Percentiles rank a stretch among this genome's conserved stretches.
Conservation (phyloP, 2,888 invertebrate species). For the Hetaerina titia region DNA sequence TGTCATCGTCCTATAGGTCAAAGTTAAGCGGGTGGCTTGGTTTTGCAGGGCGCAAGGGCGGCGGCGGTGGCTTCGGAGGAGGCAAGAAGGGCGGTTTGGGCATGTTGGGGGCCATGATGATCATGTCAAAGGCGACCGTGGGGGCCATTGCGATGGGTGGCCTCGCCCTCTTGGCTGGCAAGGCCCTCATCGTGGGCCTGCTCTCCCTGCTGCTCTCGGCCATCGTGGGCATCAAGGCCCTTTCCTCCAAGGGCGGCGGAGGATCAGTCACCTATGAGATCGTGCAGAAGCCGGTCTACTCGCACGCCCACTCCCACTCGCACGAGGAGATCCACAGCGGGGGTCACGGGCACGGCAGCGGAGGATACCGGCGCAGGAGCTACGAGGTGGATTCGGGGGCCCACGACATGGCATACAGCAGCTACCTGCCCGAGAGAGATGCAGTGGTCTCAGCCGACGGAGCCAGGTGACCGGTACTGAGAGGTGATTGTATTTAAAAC, state of each 20-base stretch:
- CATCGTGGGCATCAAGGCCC: slow-evolving; percentile 86
- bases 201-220: slow-evolving; percentile 89
- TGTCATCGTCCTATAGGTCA: no score
- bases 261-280: slow-evolving; percentile 86
- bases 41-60: slow-evolving; percentile 68
- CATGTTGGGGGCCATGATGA: slow-evolving; percentile 78
- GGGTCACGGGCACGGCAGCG: slow-evolving; percentile 64
- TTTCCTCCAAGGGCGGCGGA: slow-evolving; percentile 82
- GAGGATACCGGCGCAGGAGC: slow-evolving; percentile 51
- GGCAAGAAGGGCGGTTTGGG: slow-evolving; percentile 76
- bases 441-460: neutral
- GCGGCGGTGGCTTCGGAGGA: slow-evolving; percentile 73
- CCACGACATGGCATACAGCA: slow-evolving; percentile 36
- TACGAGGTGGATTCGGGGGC: slow-evolving; percentile 71
- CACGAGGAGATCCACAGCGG: slow-evolving; percentile 65
- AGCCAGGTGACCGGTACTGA: neutral
- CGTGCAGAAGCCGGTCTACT: slow-evolving; percentile 89
- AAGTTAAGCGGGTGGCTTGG: no score
- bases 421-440: neutral
- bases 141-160: slow-evolving; percentile 87
- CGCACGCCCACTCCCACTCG: slow-evolving; percentile 83
- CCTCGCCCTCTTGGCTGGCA: slow-evolving; percentile 88
- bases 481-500: no score
- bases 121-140: slow-evolving; percentile 85
- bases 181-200: slow-evolving; percentile 89